Evolutionary conservation across 2,113 vertebrate genomes (phyloP), one percentile per base, ranked within the genome.

Genomic region (Orycteropus afer): DNA sequence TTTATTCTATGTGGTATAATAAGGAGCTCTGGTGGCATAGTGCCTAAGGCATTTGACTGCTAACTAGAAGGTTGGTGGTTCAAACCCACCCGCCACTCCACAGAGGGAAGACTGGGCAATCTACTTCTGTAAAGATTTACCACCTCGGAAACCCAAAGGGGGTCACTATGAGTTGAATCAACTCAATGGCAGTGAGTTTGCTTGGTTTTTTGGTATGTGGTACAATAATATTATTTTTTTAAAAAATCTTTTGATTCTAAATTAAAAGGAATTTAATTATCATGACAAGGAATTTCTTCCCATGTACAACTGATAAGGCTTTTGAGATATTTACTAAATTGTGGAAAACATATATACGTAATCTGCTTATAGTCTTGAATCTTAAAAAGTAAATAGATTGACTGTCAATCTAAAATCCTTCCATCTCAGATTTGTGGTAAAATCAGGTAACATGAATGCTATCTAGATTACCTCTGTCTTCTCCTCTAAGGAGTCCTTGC

Each of bases 241-340:
- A 10, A 93, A 88, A 40, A 61, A 2, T 79, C 84, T 93, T 76
- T 63, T 77, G 4, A 63, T 93, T 94, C 37, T 77, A 86, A 91
- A 92, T 80, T 73, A n/a, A 63, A 91, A 42, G 57, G 1, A 73
- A 55, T 78, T 95, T 89, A 67, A 47, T 89, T 83, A 53, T 80
- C 51, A 32, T 14, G 74, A 37, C 11, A 71, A 77, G 40, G 13
- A 77, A 25, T 14, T 73, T 88, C 7, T 92, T 90, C 83, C 27
- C 14, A 55, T 88, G 4, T 25, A 37, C 7, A 91, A 65, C 34
- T 67, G 23, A 77, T 18, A 65, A 13, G 3, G 80, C 90, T 92
- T 74, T 84, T n/a, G 17, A 34, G 7, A 29, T 55, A 86, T 89
- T 90, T 88, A 69, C 55, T 76, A 76, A 86, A 63, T 79, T 81